phyloP scores from a whole-genome alignment of 2,113 vertebrate species.

The Salvator merianae region DNA sequence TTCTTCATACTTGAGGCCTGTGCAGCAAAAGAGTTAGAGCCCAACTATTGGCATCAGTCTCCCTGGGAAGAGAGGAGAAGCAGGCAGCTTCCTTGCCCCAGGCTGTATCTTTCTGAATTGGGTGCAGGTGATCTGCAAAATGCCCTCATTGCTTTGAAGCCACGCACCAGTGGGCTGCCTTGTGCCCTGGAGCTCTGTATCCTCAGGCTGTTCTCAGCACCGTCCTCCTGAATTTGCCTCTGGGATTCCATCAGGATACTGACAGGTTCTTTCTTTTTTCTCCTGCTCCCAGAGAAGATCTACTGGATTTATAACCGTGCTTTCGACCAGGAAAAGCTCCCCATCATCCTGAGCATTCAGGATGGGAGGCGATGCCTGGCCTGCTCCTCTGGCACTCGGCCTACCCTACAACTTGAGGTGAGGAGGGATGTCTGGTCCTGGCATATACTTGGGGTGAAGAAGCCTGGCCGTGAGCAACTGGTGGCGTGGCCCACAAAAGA shows the following conservation, averaged over 20 bases:
- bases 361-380: conserved; percentile 56
- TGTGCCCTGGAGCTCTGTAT: not conserved
- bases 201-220: not conserved
- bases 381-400: conserved; percentile 41
- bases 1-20: too few species aligned
- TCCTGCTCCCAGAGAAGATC: conserved; percentile 52
- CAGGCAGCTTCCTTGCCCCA: not conserved
- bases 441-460: too few species aligned
- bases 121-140: too few species aligned
- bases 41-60: not conserved
- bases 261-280: not conserved
- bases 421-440: not conserved
- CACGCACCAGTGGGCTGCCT: too few species aligned
- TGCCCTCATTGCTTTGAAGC: not conserved
- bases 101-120: not conserved
- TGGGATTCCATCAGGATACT: not conserved
- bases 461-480: not conserved
- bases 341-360: conserved; percentile 58
- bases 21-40: too few species aligned
- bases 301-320: conserved; percentile 57
- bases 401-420: conserved; percentile 61
- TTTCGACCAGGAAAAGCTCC: conserved; percentile 50
- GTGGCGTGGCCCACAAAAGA: not conserved
- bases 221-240: not conserved
- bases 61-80: not conserved